A percentile compares a stretch with the other conserved stretches of the same genome.
Evolutionary conservation across 2,797 vertebrate genomes (phyloP).

Genomic region (Microcaecilia unicolor): DNA sequence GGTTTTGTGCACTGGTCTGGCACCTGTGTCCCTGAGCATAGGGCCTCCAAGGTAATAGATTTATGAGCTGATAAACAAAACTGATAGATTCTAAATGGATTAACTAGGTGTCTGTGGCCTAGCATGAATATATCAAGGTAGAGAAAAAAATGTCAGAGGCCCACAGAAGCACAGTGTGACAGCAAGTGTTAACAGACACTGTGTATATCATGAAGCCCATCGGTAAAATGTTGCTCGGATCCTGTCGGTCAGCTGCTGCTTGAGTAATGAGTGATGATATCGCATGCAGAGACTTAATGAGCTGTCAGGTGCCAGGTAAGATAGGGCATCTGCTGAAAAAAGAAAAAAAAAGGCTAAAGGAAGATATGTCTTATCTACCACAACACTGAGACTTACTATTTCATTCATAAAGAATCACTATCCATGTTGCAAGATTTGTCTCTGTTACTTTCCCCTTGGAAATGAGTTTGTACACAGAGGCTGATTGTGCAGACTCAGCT

Average conservation of each 20-base stretch:
- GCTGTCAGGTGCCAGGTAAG: slow-evolving; percentile 20
- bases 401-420: too few relatives aligned
- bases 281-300: neutral
- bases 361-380: neutral
- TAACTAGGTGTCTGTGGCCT: slow-evolving; percentile 62
- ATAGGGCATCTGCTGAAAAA: neutral
- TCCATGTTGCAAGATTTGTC: too few relatives aligned
- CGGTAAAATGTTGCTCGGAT: slow-evolving; percentile 33
- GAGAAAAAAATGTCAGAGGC: neutral
- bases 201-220: slow-evolving; percentile 30
- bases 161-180: slow-evolving; percentile 25
- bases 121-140: slow-evolving; percentile 49
- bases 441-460: too few relatives aligned
- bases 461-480: too few relatives aligned
- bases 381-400: too few relatives aligned
- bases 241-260: slow-evolving; percentile 32
- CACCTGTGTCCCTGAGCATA: slow-evolving; percentile 64
- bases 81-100: slow-evolving; percentile 69
- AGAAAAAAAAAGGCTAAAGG: slow-evolving; percentile 1
- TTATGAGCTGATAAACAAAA: slow-evolving; percentile 68
- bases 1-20: slow-evolving; percentile 58
- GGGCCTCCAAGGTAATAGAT: slow-evolving; percentile 60
- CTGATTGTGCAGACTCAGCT: too few relatives aligned
- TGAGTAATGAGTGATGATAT: slow-evolving; percentile 3
- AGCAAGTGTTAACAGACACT: slow-evolving; percentile 46